Base-by-base conservation (phyloP, 2,113 vertebrate species). In the Sisor rabdophorus region DNA sequence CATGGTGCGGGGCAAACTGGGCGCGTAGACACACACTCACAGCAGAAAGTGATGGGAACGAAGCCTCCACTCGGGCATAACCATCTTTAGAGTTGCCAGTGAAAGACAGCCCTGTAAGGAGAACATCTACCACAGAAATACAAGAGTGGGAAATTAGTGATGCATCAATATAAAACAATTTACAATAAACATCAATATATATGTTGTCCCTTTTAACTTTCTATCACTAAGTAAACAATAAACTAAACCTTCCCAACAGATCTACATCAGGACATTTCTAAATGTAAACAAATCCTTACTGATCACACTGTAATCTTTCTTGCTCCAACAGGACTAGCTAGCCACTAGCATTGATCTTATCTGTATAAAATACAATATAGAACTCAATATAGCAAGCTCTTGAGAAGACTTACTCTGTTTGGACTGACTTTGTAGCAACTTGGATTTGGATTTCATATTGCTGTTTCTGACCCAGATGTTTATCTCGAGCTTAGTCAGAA, bases 1-100 rank as follows among this genome's bases (percentile, higher is more conserved):
- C 78, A 74, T 88, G 87, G 1, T 80, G 64, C 2, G 71, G 78
- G 84, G 93, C 90, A 93, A 95, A 95, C 87, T 96, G 95, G 24
- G 95, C 83, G n/a, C 93, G 92, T 50, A 89, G 86, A 1, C 95
- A 96, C 55, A 90, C 91, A 0, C 91, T 96, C 69, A 95, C 77
- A 6, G 91, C 91, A 0, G 87, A 64, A 81, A 95, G 82, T 0
- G 84, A 17, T 0, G 93, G 93, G 80, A 96, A 93, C 0, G 84
- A 82, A 3, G 82, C 55, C 53, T 90, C 88, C 82, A 95, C 83
- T 24, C 87, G 90, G 20, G 91, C 93, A 0, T 91, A 93, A 28
- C 87, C 89, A 0, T 93, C 92, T n/a, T 86, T 88, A 0, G 91
- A 91, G 77, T 91, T 92, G 50, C 87, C 88, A 7, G 87, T 26